Conservation (phyloP, 2,797 vertebrate species). For the Tangara arthus region DNA sequence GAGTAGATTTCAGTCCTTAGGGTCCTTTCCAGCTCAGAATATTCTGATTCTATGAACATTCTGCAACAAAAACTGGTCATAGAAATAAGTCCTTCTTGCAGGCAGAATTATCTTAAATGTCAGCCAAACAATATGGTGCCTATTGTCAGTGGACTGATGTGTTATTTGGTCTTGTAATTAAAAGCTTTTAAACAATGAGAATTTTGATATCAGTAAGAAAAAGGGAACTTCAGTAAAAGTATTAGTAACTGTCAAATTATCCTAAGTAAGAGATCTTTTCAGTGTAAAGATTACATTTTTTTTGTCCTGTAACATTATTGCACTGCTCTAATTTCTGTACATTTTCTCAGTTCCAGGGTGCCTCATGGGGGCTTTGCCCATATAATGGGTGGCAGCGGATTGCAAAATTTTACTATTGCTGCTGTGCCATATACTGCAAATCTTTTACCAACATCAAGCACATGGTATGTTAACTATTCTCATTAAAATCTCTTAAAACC, state of each 20-base stretch:
- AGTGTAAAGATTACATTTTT: neutral
- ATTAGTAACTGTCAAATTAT: neutral
- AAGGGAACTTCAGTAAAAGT: neutral
- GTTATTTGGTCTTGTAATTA: neutral
- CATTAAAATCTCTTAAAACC: neutral
- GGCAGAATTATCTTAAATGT: neutral
- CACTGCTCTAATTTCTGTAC: neutral
- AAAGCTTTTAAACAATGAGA: neutral
- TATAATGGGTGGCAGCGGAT: constrained; percentile 94
- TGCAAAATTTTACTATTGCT: constrained; percentile 96
- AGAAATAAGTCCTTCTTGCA: neutral
- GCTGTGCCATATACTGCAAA: constrained; percentile 92
- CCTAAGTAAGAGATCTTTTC: neutral
- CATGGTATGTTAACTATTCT: constrained; percentile 82
- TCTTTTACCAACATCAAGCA: constrained; percentile 95
- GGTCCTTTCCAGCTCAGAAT: neutral
- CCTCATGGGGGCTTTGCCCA: constrained; percentile 97
- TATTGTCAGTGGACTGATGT: neutral
- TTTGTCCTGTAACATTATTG: neutral
- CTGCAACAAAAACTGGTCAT: neutral
- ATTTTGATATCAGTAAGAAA: neutral
- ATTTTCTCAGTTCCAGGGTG: constrained; percentile 88
- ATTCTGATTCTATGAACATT: neutral
- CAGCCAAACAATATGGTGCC: neutral
- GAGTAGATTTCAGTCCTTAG: neutral